phyloP scores from a whole-genome alignment of 2,113 vertebrate genomes.

The Panthera tigris region DNA sequence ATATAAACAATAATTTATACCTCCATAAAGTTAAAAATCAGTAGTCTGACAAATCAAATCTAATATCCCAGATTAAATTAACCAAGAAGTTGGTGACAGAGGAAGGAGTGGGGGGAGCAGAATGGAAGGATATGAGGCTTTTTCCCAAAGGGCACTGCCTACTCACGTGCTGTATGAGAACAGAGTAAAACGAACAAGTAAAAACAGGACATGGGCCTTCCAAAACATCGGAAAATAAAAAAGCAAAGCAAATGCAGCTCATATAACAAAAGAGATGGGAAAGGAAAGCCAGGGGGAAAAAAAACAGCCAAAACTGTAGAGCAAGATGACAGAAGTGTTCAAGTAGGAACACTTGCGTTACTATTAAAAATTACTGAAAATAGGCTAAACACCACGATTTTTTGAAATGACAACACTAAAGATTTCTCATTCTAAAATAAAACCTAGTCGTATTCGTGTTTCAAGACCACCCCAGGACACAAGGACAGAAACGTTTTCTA shows the following conservation, averaged over 20 bases:
- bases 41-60: background rate
- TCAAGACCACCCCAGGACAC: background rate
- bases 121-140: background rate
- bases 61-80: background rate
- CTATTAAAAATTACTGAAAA: background rate
- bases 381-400: background rate
- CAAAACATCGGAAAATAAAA: background rate
- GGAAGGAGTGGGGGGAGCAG: background rate
- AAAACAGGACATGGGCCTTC: background rate
- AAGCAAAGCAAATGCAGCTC: background rate
- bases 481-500: background rate
- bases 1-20: background rate
- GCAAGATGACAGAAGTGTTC: background rate
- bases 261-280: background rate
- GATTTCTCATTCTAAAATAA: background rate
- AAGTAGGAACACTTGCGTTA: background rate
- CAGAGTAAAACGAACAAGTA: background rate
- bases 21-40: background rate
- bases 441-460: background rate
- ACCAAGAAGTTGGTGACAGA: background rate
- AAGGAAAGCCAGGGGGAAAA: background rate
- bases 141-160: background rate
- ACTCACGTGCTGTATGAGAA: background rate
- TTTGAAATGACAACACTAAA: background rate
- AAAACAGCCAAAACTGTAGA: background rate